Conservation (phyloP, 1,140 invertebrate species). For the Caenorhabditis latens region DNA sequence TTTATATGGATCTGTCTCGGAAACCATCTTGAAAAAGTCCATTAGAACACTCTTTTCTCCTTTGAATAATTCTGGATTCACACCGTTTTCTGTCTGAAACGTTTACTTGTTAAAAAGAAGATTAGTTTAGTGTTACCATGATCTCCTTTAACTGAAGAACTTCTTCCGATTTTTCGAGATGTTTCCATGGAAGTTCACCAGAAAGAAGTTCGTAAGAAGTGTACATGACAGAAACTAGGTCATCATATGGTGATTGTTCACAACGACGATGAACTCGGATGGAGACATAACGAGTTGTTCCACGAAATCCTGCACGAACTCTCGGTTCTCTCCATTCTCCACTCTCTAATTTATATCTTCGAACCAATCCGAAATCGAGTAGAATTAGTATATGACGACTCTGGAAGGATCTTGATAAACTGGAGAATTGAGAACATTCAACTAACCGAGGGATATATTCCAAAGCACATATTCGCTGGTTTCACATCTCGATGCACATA, state of each 20-base stretch:
- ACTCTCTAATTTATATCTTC: constrained; percentile 89
- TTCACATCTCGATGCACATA: constrained; percentile 99
- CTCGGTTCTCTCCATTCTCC: constrained; percentile 93
- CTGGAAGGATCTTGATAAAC: constrained; percentile 21
- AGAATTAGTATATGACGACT: constrained; percentile 78
- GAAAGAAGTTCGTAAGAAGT: constrained; percentile 84
- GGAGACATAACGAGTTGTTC: constrained; percentile 97
- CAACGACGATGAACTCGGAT: constrained; percentile 98
- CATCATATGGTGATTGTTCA: constrained; percentile 82
- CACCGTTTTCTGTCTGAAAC: constrained; percentile 54
- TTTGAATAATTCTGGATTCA: constrained; percentile 31
- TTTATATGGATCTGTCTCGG: constrained; percentile 43
- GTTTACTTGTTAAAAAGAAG: not conserved
- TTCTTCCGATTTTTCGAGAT: constrained; percentile 62
- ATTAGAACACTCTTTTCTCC: constrained; percentile 17
- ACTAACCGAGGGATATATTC: constrained; percentile 63
- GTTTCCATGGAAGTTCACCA: constrained; percentile 92
- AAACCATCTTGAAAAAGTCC: constrained; percentile 45
- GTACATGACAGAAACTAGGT: constrained; percentile 92
- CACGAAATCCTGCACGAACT: constrained; percentile 94
- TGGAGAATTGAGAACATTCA: not conserved
- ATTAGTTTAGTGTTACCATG: not conserved
- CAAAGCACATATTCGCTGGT: constrained; percentile 80
- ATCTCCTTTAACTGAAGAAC: constrained; percentile 60
- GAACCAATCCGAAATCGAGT: constrained; percentile 96